phyloP scores from a whole-genome alignment of 2,888 invertebrate genomes.

The Xylophagus ater region DNA sequence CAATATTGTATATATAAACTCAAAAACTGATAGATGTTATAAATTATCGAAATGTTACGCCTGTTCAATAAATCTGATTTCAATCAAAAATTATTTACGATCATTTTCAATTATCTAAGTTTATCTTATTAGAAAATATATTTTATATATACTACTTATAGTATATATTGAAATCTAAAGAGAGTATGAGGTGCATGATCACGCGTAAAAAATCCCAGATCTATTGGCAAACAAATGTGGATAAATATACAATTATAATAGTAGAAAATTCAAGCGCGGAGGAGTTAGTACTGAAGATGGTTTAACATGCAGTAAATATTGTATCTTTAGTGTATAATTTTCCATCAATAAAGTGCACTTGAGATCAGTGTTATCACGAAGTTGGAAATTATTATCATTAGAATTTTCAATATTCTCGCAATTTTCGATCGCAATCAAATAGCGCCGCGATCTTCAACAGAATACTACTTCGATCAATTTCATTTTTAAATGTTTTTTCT shows the following conservation, averaged over 20 bases:
- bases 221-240: no score
- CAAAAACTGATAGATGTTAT: slow-evolving; percentile 11
- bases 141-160: background rate
- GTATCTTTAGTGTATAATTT: slow-evolving; percentile 12
- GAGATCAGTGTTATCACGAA: slow-evolving; percentile 14
- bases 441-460: background rate
- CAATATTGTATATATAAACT: slow-evolving; percentile 7
- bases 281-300: no score
- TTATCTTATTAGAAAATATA: slow-evolving; percentile 12
- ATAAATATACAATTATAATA: no score
- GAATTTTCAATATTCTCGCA: slow-evolving; percentile 10
- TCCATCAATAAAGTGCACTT: slow-evolving; percentile 5
- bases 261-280: no score
- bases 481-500: background rate
- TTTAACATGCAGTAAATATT: slow-evolving; percentile 9
- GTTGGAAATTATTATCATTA: slow-evolving; percentile 16
- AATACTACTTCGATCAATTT: no score
- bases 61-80: slow-evolving; percentile 18
- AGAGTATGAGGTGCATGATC: slow-evolving; percentile 11
- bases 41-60: slow-evolving; percentile 17
- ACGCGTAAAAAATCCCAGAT: no score
- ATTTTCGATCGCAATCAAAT: slow-evolving; percentile 4
- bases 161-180: no score
- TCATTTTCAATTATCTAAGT: slow-evolving; percentile 17
- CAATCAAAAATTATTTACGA: slow-evolving; percentile 18